Conservation (phyloP, 2,113 vertebrate species). For the Psittacula cyanocephala region DNA sequence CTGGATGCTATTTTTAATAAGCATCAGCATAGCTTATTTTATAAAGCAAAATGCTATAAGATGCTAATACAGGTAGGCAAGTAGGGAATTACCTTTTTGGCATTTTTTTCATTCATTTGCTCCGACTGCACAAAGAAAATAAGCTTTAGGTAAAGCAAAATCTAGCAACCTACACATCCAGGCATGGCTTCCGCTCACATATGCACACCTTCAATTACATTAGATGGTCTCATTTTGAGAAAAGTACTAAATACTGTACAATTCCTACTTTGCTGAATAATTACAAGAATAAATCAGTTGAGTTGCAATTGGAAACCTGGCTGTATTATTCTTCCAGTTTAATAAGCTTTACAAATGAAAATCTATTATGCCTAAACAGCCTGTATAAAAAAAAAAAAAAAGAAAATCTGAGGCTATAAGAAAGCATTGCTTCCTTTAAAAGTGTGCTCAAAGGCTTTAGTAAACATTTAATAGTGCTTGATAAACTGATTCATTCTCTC, state of each 20-base stretch:
- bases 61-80: neutral
- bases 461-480: neutral
- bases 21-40: neutral
- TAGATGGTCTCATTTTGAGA: neutral
- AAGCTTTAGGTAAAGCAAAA: neutral
- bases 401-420: neutral
- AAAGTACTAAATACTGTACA: neutral
- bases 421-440: neutral
- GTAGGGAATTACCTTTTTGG: neutral
- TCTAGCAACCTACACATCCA: neutral
- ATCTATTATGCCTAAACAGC: conserved; percentile 15
- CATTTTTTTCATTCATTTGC: neutral
- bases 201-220: neutral
- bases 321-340: conserved; percentile 18
- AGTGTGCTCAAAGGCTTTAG: neutral
- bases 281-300: neutral
- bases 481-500: neutral
- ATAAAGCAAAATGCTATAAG: neutral
- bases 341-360: conserved; percentile 21
- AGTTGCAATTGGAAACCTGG: neutral
- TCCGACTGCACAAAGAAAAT: neutral
- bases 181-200: neutral
- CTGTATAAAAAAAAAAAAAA: neutral
- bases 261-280: neutral
- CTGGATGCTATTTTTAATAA: conserved; percentile 3